Evolutionary conservation across 2,888 invertebrate genomes (phyloP), one percentile per base, ranked within the genome.

Genomic region (Myopa tessellatipennis): DNA sequence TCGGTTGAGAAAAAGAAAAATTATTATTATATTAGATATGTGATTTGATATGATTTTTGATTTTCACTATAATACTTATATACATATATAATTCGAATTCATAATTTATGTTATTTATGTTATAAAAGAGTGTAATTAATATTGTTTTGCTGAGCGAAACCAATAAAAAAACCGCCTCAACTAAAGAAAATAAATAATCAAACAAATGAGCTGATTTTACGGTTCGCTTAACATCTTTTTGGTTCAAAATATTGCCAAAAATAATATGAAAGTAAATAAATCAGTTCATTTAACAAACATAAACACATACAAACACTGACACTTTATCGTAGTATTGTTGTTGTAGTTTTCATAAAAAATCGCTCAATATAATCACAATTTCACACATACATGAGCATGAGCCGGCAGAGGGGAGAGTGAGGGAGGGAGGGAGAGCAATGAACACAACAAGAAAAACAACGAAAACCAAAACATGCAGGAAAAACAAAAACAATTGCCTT

Each of bases 331-430:
- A 45, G 3, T 45, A 10, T 45, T 45, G 45, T 10, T 45, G 36
- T n/a, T 72, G 40, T 72, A 68, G 65, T 55, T 40, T 72, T 72
- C 45, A 77, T 72, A 72, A 77, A 77, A 72, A 77, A 63, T 52
- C 26, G 38, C 73, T 50, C 55, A 61, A 58, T 45, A 76, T 26
- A 45, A 45, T 45, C 45, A 8, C 65, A 63, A 76, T 76, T 74
- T 65, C 65, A 65, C 50, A 74, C 74, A 74, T n/a, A 18, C 72
- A 72, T 60, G 60, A 72, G 12, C 61, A 73, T 40, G 26, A 14
- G 10, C 16, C 4, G n/a, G n/a, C 16, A 55, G 55, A 8, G 4
- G 45, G 45, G 10, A 16, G 10, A 55, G 16, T 55, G 10, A 16
- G 14, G 55, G 55, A 55, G 16, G n/a, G 16, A 55, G 16, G 2